phyloP scores from a whole-genome alignment of 2,113 vertebrate species.

The Zosterops japonicus region DNA sequence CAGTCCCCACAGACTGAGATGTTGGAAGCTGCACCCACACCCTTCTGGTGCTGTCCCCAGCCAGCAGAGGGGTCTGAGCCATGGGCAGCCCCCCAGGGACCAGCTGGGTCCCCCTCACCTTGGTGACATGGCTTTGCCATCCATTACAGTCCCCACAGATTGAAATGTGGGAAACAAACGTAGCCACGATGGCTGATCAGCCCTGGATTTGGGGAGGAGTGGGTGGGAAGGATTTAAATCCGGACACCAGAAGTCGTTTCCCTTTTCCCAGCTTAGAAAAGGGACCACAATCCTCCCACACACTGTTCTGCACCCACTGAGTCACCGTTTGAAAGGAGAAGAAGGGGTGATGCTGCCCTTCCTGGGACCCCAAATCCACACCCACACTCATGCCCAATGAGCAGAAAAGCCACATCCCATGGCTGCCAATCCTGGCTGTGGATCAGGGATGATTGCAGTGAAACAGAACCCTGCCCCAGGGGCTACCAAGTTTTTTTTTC shows the following conservation, averaged over 20 bases:
- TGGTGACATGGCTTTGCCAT: background rate
- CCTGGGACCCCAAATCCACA: background rate
- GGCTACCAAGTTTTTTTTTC: background rate
- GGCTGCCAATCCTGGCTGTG: fast-evolving
- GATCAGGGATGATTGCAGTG: fast-evolving
- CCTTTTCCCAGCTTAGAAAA: background rate
- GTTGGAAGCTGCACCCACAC: background rate
- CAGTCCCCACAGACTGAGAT: fast-evolving
- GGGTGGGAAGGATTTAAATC: background rate
- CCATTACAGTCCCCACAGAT: fast-evolving
- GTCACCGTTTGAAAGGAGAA: background rate
- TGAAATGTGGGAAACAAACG: background rate
- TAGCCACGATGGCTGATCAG: fast-evolving
- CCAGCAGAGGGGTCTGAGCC: background rate
- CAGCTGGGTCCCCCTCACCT: background rate
- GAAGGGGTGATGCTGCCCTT: background rate
- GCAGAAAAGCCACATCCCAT: background rate
- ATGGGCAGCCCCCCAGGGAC: fast-evolving
- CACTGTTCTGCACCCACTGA: fast-evolving
- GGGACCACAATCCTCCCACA: background rate
- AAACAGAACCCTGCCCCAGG: background rate
- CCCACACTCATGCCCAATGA: background rate
- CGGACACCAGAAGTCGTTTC: background rate
- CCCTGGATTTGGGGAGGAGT: background rate
- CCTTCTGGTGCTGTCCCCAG: background rate